phyloP scores from a whole-genome alignment of 2,797 vertebrate genomes.

The Pseudomugil tenellus region DNA sequence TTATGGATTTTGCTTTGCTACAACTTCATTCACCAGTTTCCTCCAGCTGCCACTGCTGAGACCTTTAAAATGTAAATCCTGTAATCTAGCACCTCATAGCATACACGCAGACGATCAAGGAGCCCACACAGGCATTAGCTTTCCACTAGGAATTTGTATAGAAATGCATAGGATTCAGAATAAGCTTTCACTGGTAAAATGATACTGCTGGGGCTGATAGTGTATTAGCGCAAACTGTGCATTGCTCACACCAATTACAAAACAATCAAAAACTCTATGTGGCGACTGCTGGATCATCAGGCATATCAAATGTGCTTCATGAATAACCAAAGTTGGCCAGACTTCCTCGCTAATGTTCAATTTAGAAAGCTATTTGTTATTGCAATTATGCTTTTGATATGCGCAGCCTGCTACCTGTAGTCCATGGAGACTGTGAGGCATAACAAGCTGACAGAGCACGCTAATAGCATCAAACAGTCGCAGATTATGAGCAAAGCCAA shows the following conservation, averaged over 20 bases:
- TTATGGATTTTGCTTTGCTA: conserved; percentile 46
- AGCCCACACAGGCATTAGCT: conserved; percentile 26
- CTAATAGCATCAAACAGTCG: neutral
- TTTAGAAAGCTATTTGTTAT: conserved; percentile 70
- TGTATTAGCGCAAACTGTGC: conserved; percentile 4
- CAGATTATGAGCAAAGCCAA: neutral
- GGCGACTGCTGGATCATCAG: neutral
- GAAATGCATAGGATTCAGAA: conserved; percentile 36
- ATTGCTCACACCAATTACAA: conserved; percentile 5
- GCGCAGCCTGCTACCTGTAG: conserved; percentile 59
- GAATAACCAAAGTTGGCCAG: neutral
- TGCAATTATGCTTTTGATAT: conserved; percentile 20
- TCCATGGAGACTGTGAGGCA: conserved; percentile 27
- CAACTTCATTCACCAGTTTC: conserved; percentile 44
- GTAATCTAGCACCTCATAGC: conserved; percentile 58
- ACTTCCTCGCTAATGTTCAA: conserved; percentile 38
- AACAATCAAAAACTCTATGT: neutral
- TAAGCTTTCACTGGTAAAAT: conserved; percentile 15
- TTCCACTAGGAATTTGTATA: conserved; percentile 30
- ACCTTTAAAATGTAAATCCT: conserved; percentile 71
- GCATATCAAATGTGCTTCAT: neutral
- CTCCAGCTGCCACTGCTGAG: conserved; percentile 48
- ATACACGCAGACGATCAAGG: conserved; percentile 52
- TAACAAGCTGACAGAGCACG: neutral
- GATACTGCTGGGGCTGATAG: neutral